Evolutionary conservation across 2,888 invertebrate genomes (phyloP).

Genomic region (Cephonodes hylas): DNA sequence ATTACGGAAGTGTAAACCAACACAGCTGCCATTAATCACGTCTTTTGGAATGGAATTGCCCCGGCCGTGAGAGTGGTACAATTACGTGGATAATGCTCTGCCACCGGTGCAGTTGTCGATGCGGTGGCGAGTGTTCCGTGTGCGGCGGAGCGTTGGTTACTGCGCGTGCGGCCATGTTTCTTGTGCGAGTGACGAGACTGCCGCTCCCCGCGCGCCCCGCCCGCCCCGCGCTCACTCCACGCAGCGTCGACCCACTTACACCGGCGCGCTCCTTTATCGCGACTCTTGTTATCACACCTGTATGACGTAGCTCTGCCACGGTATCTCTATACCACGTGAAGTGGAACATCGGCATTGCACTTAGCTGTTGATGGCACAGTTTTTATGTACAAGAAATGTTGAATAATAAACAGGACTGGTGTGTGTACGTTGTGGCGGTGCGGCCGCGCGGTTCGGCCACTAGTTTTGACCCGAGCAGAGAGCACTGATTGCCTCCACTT

Average conservation of each 20-base stretch:
- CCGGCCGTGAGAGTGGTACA: not conserved
- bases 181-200: constrained; percentile 12
- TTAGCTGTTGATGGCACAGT: not conserved
- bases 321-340: not conserved
- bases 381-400: too few species aligned
- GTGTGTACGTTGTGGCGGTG: too few species aligned
- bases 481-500: constrained; percentile 48
- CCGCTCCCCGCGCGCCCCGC: not conserved
- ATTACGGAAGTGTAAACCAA: not conserved
- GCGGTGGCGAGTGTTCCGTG: not conserved
- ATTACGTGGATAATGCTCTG: not conserved
- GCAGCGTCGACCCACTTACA: constrained; percentile 1
- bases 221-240: not conserved
- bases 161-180: constrained; percentile 26
- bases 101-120: not conserved
- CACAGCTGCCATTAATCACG: not conserved
- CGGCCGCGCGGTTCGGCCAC: not conserved
- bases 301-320: constrained; percentile 42
- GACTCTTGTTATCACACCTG: constrained; percentile 57
- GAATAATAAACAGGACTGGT: too few species aligned
- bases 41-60: not conserved
- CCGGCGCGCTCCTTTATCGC: constrained; percentile 39
- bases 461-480: constrained; percentile 13
- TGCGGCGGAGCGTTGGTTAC: constrained; percentile 9
- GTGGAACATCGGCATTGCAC: not conserved